Conservation (phyloP, 2,888 invertebrate genomes). For the Drosophila demipolita region DNA sequence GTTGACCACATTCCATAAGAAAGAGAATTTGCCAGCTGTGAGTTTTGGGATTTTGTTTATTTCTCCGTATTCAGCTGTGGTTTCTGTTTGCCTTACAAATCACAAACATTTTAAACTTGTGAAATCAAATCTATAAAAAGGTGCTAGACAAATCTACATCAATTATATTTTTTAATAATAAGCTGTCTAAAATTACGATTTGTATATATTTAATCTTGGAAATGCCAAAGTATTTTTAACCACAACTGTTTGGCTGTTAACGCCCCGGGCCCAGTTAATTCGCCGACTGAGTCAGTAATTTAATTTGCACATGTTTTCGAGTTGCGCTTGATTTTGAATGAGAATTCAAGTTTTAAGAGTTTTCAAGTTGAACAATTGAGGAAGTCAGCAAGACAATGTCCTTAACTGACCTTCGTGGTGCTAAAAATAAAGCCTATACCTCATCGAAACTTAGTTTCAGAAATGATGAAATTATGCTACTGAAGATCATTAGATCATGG, state of each 20-base stretch:
- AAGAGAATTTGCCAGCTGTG: conserved; percentile 71
- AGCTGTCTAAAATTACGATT: conserved; percentile 53
- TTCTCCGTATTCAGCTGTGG: conserved; percentile 10
- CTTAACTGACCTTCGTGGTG: conserved; percentile 50
- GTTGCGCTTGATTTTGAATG: conserved; percentile 42
- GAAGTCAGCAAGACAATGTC: conserved; percentile 60
- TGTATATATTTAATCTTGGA: conserved; percentile 43
- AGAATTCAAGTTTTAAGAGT: conserved; percentile 35
- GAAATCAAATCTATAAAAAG: conserved; percentile 61
- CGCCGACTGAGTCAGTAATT: conserved; percentile 65
- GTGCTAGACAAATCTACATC: conserved; percentile 72
- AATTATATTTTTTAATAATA: conserved; percentile 76
- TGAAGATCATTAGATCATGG: conserved; percentile 30
- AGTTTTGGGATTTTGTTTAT: conserved; percentile 39
- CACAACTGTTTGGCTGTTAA: conserved; percentile 18
- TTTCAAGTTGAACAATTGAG: conserved; percentile 51
- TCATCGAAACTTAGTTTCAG: conserved; percentile 21
- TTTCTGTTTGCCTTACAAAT: conserved; percentile 75
- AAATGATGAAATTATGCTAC: conserved; percentile 28
- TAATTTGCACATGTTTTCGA: conserved; percentile 60
- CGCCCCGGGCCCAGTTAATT: conserved; percentile 38
- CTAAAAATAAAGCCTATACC: conserved; percentile 40
- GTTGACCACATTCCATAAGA: conserved; percentile 64
- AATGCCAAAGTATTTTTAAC: conserved; percentile 21
- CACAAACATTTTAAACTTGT: conserved; percentile 73